A percentile compares a stretch with the other conserved stretches of the same genome.
Conservation (phyloP, 1,140 invertebrate genomes). For the Armadillidium nasatum region DNA sequence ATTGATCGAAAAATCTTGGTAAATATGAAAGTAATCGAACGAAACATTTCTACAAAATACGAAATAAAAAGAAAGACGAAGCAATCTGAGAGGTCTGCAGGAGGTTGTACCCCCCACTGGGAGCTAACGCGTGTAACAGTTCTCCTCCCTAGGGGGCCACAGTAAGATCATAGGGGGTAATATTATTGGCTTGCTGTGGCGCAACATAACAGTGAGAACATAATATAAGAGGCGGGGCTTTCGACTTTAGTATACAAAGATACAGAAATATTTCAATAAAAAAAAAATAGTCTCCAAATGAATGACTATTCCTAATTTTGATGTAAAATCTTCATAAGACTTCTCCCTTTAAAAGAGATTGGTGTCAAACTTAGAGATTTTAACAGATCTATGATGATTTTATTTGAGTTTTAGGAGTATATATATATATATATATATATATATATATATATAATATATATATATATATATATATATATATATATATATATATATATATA, state of each 20-base stretch:
- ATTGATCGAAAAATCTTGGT: too few relatives aligned
- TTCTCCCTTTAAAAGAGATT: neutral
- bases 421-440: too few relatives aligned
- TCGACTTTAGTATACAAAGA: neutral
- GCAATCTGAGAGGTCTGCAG: neutral
- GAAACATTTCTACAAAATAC: too few relatives aligned
- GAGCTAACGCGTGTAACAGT: neutral
- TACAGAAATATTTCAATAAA: neutral
- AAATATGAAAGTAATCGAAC: too few relatives aligned
- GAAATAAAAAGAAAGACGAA: neutral
- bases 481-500: too few relatives aligned
- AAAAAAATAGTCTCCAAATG: neutral
- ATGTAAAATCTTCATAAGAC: neutral
- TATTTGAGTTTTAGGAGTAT: too few relatives aligned
- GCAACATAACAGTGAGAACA: neutral
- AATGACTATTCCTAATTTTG: neutral
- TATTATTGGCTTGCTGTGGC: neutral
- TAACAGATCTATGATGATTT: neutral
- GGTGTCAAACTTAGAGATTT: neutral
- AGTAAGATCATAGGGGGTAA: neutral
- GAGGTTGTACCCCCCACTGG: neutral
- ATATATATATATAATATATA: too few relatives aligned
- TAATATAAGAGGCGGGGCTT: neutral
- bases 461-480: too few relatives aligned
- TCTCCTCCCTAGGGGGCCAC: neutral